phyloP scores from a whole-genome alignment of 37 sponge, comb jelly and placozoan genomes.

The Cladorhizidae sp. region DNA sequence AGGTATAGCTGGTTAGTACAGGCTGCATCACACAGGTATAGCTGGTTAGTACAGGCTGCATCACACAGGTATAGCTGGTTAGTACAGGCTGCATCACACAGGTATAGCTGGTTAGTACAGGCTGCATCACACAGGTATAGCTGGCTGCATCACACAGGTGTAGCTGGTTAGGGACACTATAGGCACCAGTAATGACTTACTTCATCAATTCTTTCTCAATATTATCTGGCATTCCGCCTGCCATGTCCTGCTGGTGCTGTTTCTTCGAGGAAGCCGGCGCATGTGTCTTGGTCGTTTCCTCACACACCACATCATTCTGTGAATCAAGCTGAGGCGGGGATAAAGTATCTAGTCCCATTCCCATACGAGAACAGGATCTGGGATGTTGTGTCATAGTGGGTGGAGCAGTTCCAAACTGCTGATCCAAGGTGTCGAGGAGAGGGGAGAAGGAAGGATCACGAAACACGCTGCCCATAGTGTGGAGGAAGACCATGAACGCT shows the following conservation, averaged over 20 bases:
- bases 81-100: too few species aligned
- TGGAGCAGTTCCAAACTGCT: slow-evolving; percentile 5
- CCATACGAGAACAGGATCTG: not conserved
- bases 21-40: too few species aligned
- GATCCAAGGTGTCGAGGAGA: slow-evolving; percentile 6
- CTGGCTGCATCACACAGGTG: not conserved
- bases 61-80: too few species aligned
- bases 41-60: too few species aligned
- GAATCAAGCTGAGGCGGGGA: not conserved
- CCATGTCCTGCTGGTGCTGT: not conserved
- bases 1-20: too few species aligned
- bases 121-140: not conserved
- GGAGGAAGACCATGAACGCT: slow-evolving; percentile 40
- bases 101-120: too few species aligned
- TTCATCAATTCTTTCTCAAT: not conserved
- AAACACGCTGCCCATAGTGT: slow-evolving; percentile 27
- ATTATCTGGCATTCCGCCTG: not conserved
- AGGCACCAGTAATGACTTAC: not conserved
- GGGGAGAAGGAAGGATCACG: slow-evolving; percentile 33
- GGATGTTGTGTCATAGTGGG: not conserved
- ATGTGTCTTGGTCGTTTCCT: not conserved
- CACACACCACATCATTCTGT: not conserved
- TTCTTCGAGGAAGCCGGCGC: not conserved
- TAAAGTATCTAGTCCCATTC: not conserved
- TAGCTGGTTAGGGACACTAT: too few species aligned